These are phyloP conservation scores for Synanthedon vespiformis DNA, from an alignment of 2,888 invertebrate genomes.

Conservation along the genomic window DNA sequence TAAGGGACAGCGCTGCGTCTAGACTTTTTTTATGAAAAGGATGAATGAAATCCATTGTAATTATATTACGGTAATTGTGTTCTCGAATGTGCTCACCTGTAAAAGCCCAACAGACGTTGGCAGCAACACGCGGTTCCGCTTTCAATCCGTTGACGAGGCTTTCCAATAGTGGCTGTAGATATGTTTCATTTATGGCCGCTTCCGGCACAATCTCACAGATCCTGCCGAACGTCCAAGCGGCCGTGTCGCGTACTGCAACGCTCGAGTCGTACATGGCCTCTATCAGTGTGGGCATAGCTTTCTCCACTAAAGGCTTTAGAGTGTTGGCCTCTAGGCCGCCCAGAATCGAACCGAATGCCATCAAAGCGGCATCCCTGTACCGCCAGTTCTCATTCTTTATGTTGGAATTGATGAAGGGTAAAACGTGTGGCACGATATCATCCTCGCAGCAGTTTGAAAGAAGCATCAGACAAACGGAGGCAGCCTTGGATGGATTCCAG, in stretches of 20 bases:
- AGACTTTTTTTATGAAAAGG: no score
- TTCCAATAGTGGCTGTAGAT: conserved; percentile 84
- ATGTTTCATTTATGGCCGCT: conserved; percentile 89
- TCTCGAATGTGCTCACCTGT: conserved; percentile 45
- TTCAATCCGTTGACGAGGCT: conserved; percentile 87
- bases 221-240: conserved; percentile 98
- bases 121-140: conserved; percentile 95
- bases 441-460: conserved; percentile 97
- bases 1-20: no score
- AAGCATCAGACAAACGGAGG: conserved; percentile 98
- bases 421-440: conserved; percentile 92
- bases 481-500: conserved; percentile 99
- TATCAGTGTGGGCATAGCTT: conserved; percentile 96
- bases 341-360: conserved; percentile 96
- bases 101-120: conserved; percentile 99
- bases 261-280: conserved; percentile 93
- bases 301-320: conserved; percentile 92
- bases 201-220: conserved; percentile 98
- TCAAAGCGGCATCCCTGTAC: conserved; percentile 94
- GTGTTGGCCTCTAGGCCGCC: conserved; percentile 91
- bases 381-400: conserved; percentile 95
- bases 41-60: no score
- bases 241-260: conserved; percentile 95
- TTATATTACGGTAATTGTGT: no score
- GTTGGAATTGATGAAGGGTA: conserved; percentile 96